A percentile compares a stretch with the other conserved stretches of the same genome.
Evolutionary conservation across 1,140 invertebrate species (phyloP).

Genomic region (Tetramorium alpestre): DNA sequence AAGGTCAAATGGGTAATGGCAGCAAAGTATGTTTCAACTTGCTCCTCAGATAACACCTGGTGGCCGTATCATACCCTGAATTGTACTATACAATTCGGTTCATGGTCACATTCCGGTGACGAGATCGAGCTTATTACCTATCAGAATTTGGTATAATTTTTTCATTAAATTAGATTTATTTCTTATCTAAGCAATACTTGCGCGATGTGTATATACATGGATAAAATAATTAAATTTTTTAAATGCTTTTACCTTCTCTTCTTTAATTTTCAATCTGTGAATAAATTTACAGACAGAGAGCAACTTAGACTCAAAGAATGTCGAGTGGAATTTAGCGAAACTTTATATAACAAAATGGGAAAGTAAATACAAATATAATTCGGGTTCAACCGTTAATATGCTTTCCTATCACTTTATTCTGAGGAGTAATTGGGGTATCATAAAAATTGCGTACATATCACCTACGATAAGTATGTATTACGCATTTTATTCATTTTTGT

Average conservation of each 20-base stretch:
- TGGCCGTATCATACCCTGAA: slow-evolving; percentile 82
- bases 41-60: slow-evolving; percentile 75
- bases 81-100: slow-evolving; percentile 77
- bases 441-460: slow-evolving; percentile 76
- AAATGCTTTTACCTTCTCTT: background rate
- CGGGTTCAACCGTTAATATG: slow-evolving; percentile 79
- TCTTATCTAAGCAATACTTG: background rate
- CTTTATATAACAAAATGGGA: slow-evolving; percentile 55
- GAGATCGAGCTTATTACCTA: slow-evolving; percentile 81
- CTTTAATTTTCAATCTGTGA: background rate
- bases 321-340: slow-evolving; percentile 82
- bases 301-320: slow-evolving; percentile 68
- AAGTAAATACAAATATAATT: slow-evolving; percentile 64
- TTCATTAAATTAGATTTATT: background rate
- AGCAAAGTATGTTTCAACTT: slow-evolving; percentile 61
- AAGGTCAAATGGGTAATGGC: slow-evolving; percentile 70
- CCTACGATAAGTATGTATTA: slow-evolving; percentile 82
- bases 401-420: slow-evolving; percentile 81
- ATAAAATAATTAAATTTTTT: background rate
- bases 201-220: background rate
- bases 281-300: slow-evolving; percentile 44
- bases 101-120: slow-evolving; percentile 87
- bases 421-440: slow-evolving; percentile 77
- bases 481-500: background rate
- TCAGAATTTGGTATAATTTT: slow-evolving; percentile 27